Evolutionary conservation across 1,140 invertebrate genomes (phyloP), one percentile per base, ranked within the genome.

Genomic region (Piezodorus guildinii): DNA sequence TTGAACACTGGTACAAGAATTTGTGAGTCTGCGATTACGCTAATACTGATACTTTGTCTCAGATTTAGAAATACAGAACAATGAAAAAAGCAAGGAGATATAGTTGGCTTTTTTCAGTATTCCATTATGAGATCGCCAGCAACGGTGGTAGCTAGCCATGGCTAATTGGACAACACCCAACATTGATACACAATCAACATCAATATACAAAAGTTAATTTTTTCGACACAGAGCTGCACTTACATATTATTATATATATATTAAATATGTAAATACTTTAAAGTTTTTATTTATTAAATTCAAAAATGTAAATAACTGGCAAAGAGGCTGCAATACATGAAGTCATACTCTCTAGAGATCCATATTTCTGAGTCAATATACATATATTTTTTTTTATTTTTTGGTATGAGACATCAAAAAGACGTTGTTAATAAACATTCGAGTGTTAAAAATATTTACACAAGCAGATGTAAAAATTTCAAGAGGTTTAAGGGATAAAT

Each of bases 331-430:
- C 23, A 10, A 9, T 23, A 25, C 23, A 56, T 16, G 17, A 56
- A 56, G 52, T 23, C 52, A 56, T 56, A 56, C 52, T 56, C 52
- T 23, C 52, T 56, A 56, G 52, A 56, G 52, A 56, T 56, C 52
- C 52, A 56, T 56, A 56, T 56, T 56, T 19, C 52, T 56, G 52
- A 56, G 52, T 23, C 23, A 56, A 23, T 56, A 23, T 56, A 23
- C 27, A 23, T 23, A 56, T 56, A 10, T 25, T 56, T 56, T 23
- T 56, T 56, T 56, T 56, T 56, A 27, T 27, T 23, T 56, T 56
- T 49, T 56, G 25, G 52, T 23, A 15, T 27, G 52, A 21, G 4
- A 6, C 12, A 49, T 49, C 21, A 49, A 21, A 56, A 56, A 56
- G 52, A 56, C 19, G 52, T 25, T 56, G 52, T 56, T 56, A 56